A percentile compares a stretch with the other conserved stretches of the same genome.
phyloP scores from a whole-genome alignment of 2,113 vertebrate genomes.

The Atlantisia rogersi region DNA sequence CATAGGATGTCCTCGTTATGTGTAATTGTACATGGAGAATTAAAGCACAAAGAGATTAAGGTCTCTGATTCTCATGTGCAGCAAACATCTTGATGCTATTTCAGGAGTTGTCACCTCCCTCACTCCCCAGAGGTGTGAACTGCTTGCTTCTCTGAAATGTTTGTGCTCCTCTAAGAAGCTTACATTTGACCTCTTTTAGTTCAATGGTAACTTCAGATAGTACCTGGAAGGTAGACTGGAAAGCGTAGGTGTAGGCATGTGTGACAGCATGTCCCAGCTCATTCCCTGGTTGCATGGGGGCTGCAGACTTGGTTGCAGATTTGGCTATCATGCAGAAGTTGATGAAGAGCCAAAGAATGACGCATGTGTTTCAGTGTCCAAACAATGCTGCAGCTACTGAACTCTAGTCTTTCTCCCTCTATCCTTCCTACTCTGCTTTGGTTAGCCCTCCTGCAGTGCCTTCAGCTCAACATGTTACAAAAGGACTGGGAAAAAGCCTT shows the following conservation, averaged over 20 bases:
- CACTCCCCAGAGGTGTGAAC: background rate
- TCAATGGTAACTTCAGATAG: background rate
- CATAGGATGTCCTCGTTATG: fast-evolving
- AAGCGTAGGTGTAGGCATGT: background rate
- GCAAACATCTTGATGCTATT: background rate
- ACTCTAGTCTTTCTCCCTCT: background rate
- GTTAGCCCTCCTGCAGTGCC: background rate
- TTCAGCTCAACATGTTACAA: background rate
- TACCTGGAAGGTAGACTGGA: background rate
- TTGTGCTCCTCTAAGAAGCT: background rate
- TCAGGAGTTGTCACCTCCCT: background rate
- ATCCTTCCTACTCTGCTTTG: background rate
- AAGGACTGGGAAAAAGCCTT: background rate
- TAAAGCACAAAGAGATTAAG: background rate
- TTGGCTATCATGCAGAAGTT: background rate
- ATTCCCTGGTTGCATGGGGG: background rate
- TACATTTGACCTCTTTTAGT: background rate
- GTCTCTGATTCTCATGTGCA: background rate
- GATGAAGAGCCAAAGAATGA: background rate
- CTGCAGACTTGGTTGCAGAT: background rate
- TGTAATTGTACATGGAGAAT: background rate
- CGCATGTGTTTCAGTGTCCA: background rate
- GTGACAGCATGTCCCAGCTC: background rate
- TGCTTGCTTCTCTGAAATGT: background rate
- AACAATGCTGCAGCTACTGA: background rate